Evolutionary conservation across 2,797 vertebrate genomes (phyloP), one percentile per base, ranked within the genome.

Genomic region (Gambelia wislizenii): DNA sequence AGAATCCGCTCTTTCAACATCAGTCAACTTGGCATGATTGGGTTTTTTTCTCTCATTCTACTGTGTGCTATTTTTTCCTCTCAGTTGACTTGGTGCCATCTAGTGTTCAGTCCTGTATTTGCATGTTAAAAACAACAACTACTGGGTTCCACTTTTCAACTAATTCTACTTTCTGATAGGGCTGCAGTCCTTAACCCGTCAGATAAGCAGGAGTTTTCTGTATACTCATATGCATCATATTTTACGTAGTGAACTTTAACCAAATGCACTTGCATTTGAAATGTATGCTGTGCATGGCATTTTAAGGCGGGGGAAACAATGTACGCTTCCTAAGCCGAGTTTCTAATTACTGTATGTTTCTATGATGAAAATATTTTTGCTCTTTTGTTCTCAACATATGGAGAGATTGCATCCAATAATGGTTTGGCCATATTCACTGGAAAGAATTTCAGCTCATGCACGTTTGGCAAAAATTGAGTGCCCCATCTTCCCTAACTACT

Each of bases 231-330:
- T 18, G 30, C n/a, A 30, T 0, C 74, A 39, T 84, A 91, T 56
- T 30, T 5, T 69, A 67, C 84, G 52, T 78, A 70, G 36, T 64
- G 42, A 47, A 88, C 22, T 61, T 49, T 78, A 86, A 30, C 64
- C 10, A 49, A 42, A 89, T 3, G 4, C 2, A 1, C 76, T 85
- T 64, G 89, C 64, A 10, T 67, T 64, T 86, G 9, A 86, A 79
- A 85, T 91, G 1, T 52, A 36, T 72, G 10, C 30, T 54, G n/a
- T 80, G n/a, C 13, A 87, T 76, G 6, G 69, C 74, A 84, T 87
- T 67, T 88, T 59, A 33, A 77, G 3, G n/a, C n/a, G n/a, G n/a
- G n/a, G n/a, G 39, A 36, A 39, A 30, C 5, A 44, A 52, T 67
- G 42, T 80, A 54, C 54, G 27, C 39, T 72, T 2, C 61, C 59